Evolutionary conservation across 2,113 vertebrate genomes (phyloP).

Genomic region (Bufo bufo): DNA sequence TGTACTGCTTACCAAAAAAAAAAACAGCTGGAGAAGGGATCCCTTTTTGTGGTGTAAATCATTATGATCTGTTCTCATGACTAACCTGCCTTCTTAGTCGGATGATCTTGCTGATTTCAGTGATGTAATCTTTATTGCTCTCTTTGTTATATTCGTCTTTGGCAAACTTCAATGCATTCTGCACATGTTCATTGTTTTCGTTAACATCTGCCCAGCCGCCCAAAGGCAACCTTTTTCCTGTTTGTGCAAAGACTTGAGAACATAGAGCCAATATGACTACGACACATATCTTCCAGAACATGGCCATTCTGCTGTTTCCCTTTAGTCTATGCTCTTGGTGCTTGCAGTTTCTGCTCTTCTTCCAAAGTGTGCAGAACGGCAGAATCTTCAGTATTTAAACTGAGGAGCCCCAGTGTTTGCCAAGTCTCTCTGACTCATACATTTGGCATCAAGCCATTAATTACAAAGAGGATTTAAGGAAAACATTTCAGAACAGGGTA

Average conservation of each 20-base stretch:
- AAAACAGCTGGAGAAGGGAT: no score
- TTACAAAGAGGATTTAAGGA: not conserved
- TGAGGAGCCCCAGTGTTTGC: slow-evolving; percentile 2
- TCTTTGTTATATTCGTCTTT: slow-evolving; percentile 4
- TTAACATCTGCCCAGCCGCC: slow-evolving; percentile 16
- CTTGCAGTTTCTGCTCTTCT: not conserved
- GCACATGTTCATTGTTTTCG: not conserved
- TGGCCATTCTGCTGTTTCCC: slow-evolving; percentile 6
- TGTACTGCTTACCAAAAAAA: no score
- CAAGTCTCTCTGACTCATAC: slow-evolving; percentile 25
- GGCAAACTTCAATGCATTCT: not conserved
- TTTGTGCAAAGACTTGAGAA: not conserved
- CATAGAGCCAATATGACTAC: slow-evolving; percentile 1
- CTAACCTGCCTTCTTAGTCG: slow-evolving; percentile 19
- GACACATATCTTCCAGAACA: not conserved
- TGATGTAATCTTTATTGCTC: not conserved
- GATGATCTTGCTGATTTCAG: not conserved
- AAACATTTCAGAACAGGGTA: not conserved
- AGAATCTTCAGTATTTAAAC: slow-evolving; percentile 15
- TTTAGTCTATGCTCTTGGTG: not conserved
- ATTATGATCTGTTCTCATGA: not conserved
- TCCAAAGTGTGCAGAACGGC: not conserved
- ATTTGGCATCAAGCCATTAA: not conserved
- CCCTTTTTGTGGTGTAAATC: not conserved
- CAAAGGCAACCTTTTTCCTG: not conserved